Evolutionary conservation across 2,888 invertebrate genomes (phyloP), one percentile per base, ranked within the genome.

Genomic region (Sthenelais limicola): DNA sequence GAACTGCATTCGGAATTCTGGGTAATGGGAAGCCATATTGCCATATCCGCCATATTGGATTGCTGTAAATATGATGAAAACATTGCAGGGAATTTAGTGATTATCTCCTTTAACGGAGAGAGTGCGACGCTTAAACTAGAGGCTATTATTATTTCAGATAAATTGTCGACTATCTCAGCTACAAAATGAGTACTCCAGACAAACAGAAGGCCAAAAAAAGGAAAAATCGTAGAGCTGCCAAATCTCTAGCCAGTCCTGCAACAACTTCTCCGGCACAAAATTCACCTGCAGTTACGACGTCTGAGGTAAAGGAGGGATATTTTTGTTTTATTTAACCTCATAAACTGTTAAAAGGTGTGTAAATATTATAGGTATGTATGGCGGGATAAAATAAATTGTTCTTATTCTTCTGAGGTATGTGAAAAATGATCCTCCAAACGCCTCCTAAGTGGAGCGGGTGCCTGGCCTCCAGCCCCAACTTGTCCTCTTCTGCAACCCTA

Each of bases 191-290:
- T 77, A 78, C 79, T 66, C 71, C 78, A 73, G 83, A 83, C 73
- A 79, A 76, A 68, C 82, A 82, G 74, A 83, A 82, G 75, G 73
- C 81, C n/a, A 83, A 82, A 75, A 80, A 81, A 58, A 81, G 81
- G 77, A 82, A 80, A 76, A 76, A 74, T 71, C 82, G 80, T 77
- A 80, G 79, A 74, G 73, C 54, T 18, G 35, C 54, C 30, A 72
- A 68, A 28, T 5, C 30, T 49, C 15, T 54, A 21, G 43, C 68
- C 15, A 15, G 3, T 47, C 52, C 72, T 33, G 28, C 49, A 21
- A 43, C 56, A 48, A 33, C 62, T 71, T 51, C n/a, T 47, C 32
- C 71, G 30, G 32, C 35, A 5, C 62, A 66, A 32, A 35, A 51
- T 33, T 32, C 47, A 49, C 62, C 47, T 47, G 47, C 32, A 26